These are phyloP conservation scores for Helicoverpa armigera DNA, from an alignment of 1,140 invertebrate genomes.

Conservation along the genomic window DNA sequence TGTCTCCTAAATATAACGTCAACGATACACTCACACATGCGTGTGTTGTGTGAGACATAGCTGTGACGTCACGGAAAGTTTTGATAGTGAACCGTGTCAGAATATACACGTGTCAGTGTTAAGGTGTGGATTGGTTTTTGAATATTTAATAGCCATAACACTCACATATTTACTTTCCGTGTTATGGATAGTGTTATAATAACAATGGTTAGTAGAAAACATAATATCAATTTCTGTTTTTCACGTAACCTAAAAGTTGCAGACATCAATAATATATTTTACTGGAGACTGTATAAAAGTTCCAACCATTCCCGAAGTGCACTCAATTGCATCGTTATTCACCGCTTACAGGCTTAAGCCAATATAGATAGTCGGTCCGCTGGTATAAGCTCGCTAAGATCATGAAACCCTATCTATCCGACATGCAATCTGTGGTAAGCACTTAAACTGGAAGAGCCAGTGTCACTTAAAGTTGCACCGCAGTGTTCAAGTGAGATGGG, in stretches of 20 bases:
- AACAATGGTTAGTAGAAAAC: no score
- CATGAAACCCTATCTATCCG: constrained; percentile 5
- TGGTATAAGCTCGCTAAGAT: not conserved
- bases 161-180: no score
- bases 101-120: not conserved
- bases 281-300: no score
- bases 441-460: constrained; percentile 13
- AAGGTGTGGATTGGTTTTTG: no score
- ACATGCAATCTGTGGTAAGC: constrained; percentile 23
- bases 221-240: no score
- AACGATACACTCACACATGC: not conserved
- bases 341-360: not conserved
- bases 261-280: no score
- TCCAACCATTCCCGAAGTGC: no score
- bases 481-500: not conserved
- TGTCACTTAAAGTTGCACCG: constrained; percentile 16
- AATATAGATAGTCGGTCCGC: not conserved
- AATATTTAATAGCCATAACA: no score
- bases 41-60: not conserved
- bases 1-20: constrained; percentile 3
- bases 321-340: not conserved
- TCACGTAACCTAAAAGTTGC: no score
- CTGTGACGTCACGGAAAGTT: constrained; percentile 1
- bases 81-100: not conserved
- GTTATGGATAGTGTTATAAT: no score